Evolutionary conservation across 2,797 vertebrate species (phyloP).

Genomic region (Sebastes matsubarae): DNA sequence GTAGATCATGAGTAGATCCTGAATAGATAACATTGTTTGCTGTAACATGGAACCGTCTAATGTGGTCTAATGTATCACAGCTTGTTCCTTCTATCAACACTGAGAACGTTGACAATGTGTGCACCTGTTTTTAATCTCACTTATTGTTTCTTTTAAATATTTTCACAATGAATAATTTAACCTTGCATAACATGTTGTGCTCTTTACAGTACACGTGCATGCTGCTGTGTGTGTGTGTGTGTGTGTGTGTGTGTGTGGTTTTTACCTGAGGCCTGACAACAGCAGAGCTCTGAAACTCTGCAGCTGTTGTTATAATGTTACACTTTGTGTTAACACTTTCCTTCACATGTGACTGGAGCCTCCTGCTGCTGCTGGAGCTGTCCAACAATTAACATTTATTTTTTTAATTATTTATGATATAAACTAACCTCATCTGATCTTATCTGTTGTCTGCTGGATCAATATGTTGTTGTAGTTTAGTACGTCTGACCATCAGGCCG

Average conservation of each 20-base stretch:
- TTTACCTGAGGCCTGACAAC: slow-evolving; percentile 22
- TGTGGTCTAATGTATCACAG: neutral
- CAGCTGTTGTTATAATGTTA: slow-evolving; percentile 12
- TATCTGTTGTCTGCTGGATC: neutral
- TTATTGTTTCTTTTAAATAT: neutral
- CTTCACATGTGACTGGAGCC: neutral
- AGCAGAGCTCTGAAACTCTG: neutral
- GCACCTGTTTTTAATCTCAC: neutral
- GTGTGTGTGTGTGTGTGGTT: slow-evolving; percentile 5
- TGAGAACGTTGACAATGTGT: neutral
- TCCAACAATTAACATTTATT: neutral
- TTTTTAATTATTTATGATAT: neutral
- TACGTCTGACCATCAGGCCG: neutral
- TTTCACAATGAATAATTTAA: slow-evolving; percentile 7
- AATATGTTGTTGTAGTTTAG: neutral
- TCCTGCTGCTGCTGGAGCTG: neutral
- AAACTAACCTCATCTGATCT: neutral
- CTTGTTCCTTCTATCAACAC: neutral
- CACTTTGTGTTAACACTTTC: slow-evolving; percentile 3
- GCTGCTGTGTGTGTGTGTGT: neutral
- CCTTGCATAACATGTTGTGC: neutral
- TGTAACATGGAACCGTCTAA: neutral
- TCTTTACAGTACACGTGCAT: neutral
- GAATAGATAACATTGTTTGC: neutral
- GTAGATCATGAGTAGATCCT: too few relatives aligned